Percentiles rank a stretch among this genome's conserved stretches.
These are phyloP conservation scores for Scelioninae gen. 1 DNA, from an alignment of 2,888 invertebrate genomes.

Conservation along the genomic window DNA sequence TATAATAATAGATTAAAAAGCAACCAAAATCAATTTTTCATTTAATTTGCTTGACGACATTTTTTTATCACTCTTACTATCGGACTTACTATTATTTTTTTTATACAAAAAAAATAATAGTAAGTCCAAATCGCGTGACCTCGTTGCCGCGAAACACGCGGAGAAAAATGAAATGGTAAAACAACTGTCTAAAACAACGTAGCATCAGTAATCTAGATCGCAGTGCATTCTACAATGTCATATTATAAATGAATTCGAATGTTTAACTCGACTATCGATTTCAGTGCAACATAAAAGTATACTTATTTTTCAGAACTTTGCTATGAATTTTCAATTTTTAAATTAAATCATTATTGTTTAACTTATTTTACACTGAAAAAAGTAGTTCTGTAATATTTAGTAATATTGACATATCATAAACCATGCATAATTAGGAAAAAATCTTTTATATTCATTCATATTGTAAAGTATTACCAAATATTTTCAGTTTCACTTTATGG, in stretches of 20 bases:
- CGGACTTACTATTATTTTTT: too few species aligned
- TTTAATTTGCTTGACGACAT: constrained; percentile 36
- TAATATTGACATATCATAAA: too few species aligned
- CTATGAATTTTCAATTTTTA: too few species aligned
- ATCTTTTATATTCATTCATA: too few species aligned
- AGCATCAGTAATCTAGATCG: constrained; percentile 28
- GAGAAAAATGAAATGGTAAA: constrained; percentile 46
- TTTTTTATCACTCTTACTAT: constrained; percentile 12
- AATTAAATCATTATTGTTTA: too few species aligned
- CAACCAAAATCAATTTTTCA: not conserved
- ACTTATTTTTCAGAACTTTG: constrained; percentile 1
- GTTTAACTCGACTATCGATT: constrained; percentile 35
- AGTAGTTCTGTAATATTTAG: too few species aligned
- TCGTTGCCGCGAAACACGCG: constrained; percentile 30
- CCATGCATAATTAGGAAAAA: too few species aligned
- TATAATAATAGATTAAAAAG: too few species aligned
- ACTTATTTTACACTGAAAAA: too few species aligned
- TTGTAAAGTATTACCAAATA: too few species aligned
- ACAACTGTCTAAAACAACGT: constrained; percentile 28
- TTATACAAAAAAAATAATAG: constrained; percentile 38
- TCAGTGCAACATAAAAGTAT: constrained; percentile 15
- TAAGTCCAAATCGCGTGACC: constrained; percentile 47
- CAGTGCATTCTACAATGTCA: constrained; percentile 9
- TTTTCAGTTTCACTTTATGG: too few species aligned
- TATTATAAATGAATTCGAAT: constrained; percentile 44